Evolutionary conservation across 2,888 invertebrate species (phyloP).

Genomic region (Lamproptera curius): DNA sequence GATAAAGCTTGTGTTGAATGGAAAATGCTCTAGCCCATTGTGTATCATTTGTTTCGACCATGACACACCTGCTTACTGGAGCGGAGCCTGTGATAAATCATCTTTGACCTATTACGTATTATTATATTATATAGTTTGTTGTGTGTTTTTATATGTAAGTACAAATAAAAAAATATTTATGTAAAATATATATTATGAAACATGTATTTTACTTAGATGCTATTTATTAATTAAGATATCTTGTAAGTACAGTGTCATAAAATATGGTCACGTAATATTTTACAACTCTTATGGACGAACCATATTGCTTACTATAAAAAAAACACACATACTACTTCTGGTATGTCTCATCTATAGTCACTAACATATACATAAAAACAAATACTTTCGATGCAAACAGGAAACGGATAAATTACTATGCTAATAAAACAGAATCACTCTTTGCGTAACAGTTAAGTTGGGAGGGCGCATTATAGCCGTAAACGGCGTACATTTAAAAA

Average conservation of each 20-base stretch:
- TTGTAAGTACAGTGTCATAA: background rate
- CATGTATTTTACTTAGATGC: background rate
- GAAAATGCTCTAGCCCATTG: too few relatives aligned
- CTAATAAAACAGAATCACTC: background rate
- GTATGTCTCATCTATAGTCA: too few relatives aligned
- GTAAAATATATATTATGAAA: background rate
- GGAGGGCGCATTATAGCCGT: background rate
- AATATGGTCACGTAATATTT: background rate
- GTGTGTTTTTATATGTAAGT: too few relatives aligned
- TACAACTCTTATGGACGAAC: background rate
- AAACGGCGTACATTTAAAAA: background rate
- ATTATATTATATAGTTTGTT: background rate
- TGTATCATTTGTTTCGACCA: slow-evolving; percentile 46
- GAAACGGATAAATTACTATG: too few relatives aligned
- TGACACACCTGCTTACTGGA: slow-evolving; percentile 45
- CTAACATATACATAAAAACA: too few relatives aligned
- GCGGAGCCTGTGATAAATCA: slow-evolving; percentile 10
- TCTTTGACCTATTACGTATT: background rate
- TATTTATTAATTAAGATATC: background rate
- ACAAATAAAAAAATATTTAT: background rate
- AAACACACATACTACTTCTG: too few relatives aligned
- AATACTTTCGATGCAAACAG: too few relatives aligned
- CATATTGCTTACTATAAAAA: too few relatives aligned
- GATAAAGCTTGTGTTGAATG: too few relatives aligned
- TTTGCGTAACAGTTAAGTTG: background rate